phyloP scores from a whole-genome alignment of 2,888 invertebrate species.

The Polyploca ridens region DNA sequence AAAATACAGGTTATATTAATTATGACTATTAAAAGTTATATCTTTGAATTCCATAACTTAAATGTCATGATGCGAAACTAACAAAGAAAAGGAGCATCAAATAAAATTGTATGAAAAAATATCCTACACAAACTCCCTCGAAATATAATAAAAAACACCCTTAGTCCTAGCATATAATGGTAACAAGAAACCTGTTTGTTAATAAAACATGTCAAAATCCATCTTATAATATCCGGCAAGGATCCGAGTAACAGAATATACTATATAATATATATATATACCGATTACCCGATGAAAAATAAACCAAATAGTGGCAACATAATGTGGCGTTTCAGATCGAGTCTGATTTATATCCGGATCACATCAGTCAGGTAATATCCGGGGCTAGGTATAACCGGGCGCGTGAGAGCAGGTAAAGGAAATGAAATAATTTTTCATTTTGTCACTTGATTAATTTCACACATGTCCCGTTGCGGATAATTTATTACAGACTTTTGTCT shows the following conservation, averaged over 20 bases:
- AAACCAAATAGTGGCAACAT: constrained; percentile 48
- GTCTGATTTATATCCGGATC: constrained; percentile 72
- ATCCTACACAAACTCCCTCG: background rate
- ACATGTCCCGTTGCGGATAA: constrained; percentile 24
- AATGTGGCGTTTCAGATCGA: constrained; percentile 34
- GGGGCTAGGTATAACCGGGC: constrained; percentile 47
- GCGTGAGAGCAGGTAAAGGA: constrained; percentile 50
- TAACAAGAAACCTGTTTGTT: background rate
- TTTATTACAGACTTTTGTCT: constrained; percentile 9
- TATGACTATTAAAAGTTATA: no score
- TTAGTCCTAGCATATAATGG: background rate
- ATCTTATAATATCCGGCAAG: constrained; percentile 1
- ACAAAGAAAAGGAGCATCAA: no score
- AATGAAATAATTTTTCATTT: constrained; percentile 64
- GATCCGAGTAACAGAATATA: background rate
- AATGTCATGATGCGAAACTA: no score
- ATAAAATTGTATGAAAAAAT: background rate
- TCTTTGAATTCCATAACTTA: no score
- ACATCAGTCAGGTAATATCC: constrained; percentile 70
- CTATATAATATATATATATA: no score
- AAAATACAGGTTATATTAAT: no score
- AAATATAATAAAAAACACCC: background rate
- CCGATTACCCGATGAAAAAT: constrained; percentile 26
- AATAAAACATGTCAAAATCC: background rate
- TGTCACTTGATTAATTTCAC: constrained; percentile 52